Conservation (phyloP, 2,113 vertebrate species). For the Nesoenas mayeri region DNA sequence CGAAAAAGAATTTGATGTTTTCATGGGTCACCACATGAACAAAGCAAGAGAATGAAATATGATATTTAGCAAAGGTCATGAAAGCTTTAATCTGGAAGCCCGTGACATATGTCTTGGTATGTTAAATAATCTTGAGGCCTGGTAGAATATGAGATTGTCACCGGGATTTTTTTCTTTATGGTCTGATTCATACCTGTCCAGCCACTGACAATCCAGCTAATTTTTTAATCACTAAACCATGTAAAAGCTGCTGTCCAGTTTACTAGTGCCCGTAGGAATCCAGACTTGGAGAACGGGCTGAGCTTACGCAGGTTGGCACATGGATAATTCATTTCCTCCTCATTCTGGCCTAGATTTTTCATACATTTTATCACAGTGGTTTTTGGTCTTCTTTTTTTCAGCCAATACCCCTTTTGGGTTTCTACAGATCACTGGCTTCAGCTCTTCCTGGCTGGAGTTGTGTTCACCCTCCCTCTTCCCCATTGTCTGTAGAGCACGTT, state of each 20-base stretch:
- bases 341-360: not conserved
- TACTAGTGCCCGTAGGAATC: not conserved
- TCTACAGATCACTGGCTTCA: not conserved
- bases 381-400: not conserved
- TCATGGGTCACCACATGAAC: constrained; percentile 28
- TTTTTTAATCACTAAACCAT: not conserved
- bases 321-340: not conserved
- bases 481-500: not conserved
- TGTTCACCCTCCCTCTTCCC: not conserved
- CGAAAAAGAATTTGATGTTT: constrained; percentile 4
- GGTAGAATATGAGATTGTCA: not conserved
- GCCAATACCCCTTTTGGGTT: not conserved
- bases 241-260: not conserved
- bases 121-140: not conserved
- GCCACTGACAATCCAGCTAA: not conserved
- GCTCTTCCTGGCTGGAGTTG: not conserved
- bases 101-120: not conserved
- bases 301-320: not conserved
- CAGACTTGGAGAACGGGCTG: not conserved
- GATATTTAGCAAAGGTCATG: constrained; percentile 25
- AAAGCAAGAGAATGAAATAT: not conserved
- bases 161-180: not conserved
- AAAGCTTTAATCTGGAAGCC: not conserved
- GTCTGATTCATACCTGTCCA: not conserved
- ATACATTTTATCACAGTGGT: not conserved